Evolutionary conservation across 2,113 vertebrate species (phyloP).

Genomic region (Limnothrissa miodon): DNA sequence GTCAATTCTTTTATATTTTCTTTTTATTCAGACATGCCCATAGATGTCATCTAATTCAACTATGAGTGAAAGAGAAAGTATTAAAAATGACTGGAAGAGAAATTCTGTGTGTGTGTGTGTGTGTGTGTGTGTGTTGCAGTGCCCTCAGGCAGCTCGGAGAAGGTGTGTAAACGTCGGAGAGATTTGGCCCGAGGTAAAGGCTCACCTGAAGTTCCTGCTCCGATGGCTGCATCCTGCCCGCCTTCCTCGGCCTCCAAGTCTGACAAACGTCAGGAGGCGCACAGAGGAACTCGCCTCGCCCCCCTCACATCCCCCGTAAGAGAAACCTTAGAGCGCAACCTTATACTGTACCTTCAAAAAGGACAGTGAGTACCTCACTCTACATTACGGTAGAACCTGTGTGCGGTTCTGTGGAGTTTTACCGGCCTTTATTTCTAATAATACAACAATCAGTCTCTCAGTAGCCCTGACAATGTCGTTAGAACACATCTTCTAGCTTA

Average conservation of each 20-base stretch:
- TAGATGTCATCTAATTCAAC: background rate
- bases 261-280: slow-evolving; percentile 18
- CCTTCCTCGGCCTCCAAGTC: slow-evolving; percentile 51
- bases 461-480: too few relatives aligned
- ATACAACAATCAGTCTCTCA: too few relatives aligned
- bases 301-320: slow-evolving; percentile 47
- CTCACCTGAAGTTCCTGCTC: background rate
- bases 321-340: background rate
- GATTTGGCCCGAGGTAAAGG: slow-evolving; percentile 37
- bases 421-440: too few relatives aligned
- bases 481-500: too few relatives aligned
- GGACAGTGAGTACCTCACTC: too few relatives aligned
- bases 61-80: background rate
- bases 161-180: slow-evolving; percentile 34
- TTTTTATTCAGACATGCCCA: background rate
- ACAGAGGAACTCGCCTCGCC: background rate
- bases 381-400: too few relatives aligned
- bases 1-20: background rate
- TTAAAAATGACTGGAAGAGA: background rate
- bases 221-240: slow-evolving; percentile 33
- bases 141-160: slow-evolving; percentile 34
- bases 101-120: background rate
- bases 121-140: background rate
- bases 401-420: too few relatives aligned
- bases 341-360: background rate